Conservation (phyloP, 2,888 invertebrate species). For the Papilio protenor region DNA sequence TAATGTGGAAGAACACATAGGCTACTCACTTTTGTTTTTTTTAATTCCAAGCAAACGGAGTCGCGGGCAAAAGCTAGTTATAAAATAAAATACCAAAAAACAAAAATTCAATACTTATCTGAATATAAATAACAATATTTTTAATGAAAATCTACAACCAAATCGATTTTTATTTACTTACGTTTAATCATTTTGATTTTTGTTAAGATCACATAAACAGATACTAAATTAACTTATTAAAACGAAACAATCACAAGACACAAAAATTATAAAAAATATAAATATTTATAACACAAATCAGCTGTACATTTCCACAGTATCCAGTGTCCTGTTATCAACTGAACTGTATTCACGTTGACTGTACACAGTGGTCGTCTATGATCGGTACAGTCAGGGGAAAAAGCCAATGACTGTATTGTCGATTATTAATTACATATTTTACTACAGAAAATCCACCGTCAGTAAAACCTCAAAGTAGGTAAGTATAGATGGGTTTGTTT, state of each 20-base stretch:
- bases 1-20: no score
- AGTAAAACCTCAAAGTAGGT: background rate
- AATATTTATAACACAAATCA: background rate
- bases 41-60: no score
- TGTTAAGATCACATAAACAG: slow-evolving; percentile 2
- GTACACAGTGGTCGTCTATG: slow-evolving; percentile 19
- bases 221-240: background rate
- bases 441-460: background rate
- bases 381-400: slow-evolving; percentile 39
- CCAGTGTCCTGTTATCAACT: slow-evolving; percentile 42
- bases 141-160: background rate
- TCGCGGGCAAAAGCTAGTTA: no score
- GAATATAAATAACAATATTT: background rate
- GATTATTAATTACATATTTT: background rate
- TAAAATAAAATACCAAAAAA: no score
- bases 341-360: slow-evolving; percentile 36
- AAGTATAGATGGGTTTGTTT: no score
- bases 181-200: slow-evolving; percentile 38
- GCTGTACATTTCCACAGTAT: slow-evolving; percentile 24
- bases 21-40: no score
- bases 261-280: background rate
- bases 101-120: no score
- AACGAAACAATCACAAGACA: background rate
- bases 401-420: slow-evolving; percentile 12
- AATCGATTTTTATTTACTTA: background rate